Percentiles rank a stretch among this genome's conserved stretches.
phyloP scores from a whole-genome alignment of 2,113 vertebrate species.

The Crotalus horridus region DNA sequence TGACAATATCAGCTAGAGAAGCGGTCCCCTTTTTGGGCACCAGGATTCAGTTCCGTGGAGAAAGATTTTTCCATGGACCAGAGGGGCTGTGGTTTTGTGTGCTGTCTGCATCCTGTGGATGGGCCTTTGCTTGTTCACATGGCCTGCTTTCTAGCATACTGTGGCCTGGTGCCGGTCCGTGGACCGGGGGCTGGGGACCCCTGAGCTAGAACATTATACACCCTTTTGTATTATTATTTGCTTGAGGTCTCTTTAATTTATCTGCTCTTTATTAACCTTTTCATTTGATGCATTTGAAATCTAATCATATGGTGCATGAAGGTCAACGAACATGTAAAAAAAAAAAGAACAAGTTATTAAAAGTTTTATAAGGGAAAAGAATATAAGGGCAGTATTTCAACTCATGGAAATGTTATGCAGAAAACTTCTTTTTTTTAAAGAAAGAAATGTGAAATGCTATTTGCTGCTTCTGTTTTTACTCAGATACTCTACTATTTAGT shows the following conservation, averaged over 20 bases:
- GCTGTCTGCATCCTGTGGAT: too few species aligned
- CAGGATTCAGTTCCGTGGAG: too few species aligned
- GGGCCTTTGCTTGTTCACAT: too few species aligned
- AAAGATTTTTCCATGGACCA: too few species aligned
- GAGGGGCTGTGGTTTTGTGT: too few species aligned
- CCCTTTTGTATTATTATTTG: background rate
- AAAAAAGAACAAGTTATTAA: background rate
- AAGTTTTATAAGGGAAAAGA: background rate
- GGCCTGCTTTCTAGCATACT: too few species aligned
- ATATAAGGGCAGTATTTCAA: background rate
- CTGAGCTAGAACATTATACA: background rate
- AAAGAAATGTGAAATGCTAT: background rate
- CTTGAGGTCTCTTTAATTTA: background rate
- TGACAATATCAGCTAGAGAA: background rate
- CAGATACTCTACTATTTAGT: background rate
- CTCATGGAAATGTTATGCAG: background rate
- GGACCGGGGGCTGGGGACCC: too few species aligned
- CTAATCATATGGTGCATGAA: too few species aligned
- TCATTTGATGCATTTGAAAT: background rate
- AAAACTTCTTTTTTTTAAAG: background rate
- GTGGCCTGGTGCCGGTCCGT: too few species aligned
- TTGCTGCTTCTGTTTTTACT: background rate
- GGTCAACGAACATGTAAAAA: too few species aligned
- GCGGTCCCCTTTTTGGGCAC: too few species aligned
- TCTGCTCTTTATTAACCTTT: background rate